A percentile compares a stretch with the other conserved stretches of the same genome.
Conservation (phyloP, 2,113 vertebrate genomes). For the Hyperoodon ampullatus region DNA sequence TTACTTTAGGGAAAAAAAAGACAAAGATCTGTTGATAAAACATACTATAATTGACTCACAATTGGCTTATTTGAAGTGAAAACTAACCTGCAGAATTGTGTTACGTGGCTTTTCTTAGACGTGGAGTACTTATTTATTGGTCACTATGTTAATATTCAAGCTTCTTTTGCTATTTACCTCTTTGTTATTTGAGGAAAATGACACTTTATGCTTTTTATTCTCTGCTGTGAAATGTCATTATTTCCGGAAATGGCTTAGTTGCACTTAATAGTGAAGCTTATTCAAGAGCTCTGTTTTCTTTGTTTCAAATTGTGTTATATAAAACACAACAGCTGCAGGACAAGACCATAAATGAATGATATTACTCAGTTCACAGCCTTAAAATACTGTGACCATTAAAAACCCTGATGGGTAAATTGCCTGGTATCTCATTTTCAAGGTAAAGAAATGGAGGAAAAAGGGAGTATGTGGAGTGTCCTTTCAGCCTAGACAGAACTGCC, state of each 20-base stretch:
- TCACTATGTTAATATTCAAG: constrained; percentile 9
- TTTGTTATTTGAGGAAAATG: constrained; percentile 52
- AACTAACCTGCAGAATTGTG: not conserved
- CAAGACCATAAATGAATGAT: constrained; percentile 46
- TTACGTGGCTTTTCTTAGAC: not conserved
- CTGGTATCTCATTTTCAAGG: constrained; percentile 14
- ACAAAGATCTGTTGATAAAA: constrained; percentile 30
- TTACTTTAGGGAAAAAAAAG: not conserved
- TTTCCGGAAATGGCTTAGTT: constrained; percentile 57
- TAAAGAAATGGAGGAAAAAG: not conserved
- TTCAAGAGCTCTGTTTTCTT: constrained; percentile 60
- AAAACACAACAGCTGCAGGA: constrained; percentile 65
- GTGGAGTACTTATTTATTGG: not conserved
- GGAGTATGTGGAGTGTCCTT: not conserved
- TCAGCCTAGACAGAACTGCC: not conserved
- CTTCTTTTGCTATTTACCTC: constrained; percentile 5
- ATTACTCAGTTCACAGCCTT: constrained; percentile 52
- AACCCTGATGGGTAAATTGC: constrained; percentile 34
- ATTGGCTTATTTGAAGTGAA: not conserved
- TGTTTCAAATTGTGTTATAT: constrained; percentile 40
- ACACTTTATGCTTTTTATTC: constrained; percentile 26
- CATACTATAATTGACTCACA: not conserved
- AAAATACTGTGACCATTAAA: constrained; percentile 42
- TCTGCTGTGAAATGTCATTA: constrained; percentile 39
- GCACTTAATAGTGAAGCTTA: constrained; percentile 46